Percentiles rank a stretch among this genome's conserved stretches.
Conservation (phyloP, 2,888 invertebrate genomes). For the Chrysolina americana region DNA sequence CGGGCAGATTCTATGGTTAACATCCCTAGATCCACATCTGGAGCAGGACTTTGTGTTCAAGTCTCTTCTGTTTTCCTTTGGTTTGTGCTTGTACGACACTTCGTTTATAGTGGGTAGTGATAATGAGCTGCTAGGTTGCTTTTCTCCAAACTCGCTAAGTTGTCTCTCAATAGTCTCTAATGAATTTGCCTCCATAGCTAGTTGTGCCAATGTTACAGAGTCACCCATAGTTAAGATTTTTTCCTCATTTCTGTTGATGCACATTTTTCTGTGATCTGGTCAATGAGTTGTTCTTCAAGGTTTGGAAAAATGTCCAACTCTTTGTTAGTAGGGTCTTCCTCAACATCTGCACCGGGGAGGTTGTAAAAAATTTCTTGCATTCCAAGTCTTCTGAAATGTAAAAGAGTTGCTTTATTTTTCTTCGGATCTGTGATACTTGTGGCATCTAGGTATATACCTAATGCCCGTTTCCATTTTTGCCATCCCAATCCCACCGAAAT, state of each 20-base stretch:
- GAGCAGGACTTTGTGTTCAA: not conserved
- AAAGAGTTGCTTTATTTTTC: slow-evolving; percentile 25
- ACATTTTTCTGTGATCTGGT: slow-evolving; percentile 56
- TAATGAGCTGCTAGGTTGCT: too few relatives aligned
- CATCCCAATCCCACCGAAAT: too few relatives aligned
- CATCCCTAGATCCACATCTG: too few relatives aligned
- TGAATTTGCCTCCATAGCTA: slow-evolving; percentile 48
- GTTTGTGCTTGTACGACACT: too few relatives aligned
- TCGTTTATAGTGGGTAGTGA: too few relatives aligned
- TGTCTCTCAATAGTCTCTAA: slow-evolving; percentile 40
- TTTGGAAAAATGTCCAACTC: slow-evolving; percentile 34
- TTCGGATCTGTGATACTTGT: too few relatives aligned
- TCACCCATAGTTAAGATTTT: slow-evolving; percentile 43
- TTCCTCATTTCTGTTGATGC: slow-evolving; percentile 50
- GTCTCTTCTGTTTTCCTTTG: too few relatives aligned
- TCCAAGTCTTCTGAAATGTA: slow-evolving; percentile 50
- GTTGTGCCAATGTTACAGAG: slow-evolving; percentile 43
- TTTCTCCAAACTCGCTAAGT: not conserved
- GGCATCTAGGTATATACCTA: too few relatives aligned
- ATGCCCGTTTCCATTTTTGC: too few relatives aligned
- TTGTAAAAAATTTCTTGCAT: slow-evolving; percentile 58
- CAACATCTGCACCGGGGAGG: slow-evolving; percentile 46
- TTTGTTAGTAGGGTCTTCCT: slow-evolving; percentile 10
- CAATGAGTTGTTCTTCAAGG: slow-evolving; percentile 52
- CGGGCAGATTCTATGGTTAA: too few relatives aligned